Evolutionary conservation across 2,888 invertebrate genomes (phyloP), one percentile per base, ranked within the genome.

Genomic region (Synanthedon myopaeformis): DNA sequence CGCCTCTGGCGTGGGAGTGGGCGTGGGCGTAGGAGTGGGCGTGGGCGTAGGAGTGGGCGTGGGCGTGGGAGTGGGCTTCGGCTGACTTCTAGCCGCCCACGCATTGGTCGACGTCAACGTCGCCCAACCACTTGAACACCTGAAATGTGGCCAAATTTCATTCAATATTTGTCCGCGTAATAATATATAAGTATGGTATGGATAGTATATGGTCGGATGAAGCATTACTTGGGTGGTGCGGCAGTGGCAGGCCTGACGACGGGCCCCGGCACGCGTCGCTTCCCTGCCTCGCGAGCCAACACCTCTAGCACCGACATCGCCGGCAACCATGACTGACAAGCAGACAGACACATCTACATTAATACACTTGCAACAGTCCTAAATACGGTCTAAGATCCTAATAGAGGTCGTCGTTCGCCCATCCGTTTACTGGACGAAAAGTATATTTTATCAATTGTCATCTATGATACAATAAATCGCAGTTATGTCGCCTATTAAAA

Each of bases 301-400:
- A 95, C 90, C 71, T 96, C 94, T 70, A 95, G 82, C 61, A 97
- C 89, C 72, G 95, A 95, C 76, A 95, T 92, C 60, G 94, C 93
- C 0, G 97, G 97, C 65, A 96, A 81, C 96, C 96, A 97, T 58
- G 96, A 95, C 91, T 95, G 82, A 6, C 55, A 52, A 14, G 2
- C 8, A 51, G 42, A 42, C 42, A 14, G 35, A 35, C 35, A 35
- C 10, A 35, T 35, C 23, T 35, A 35, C 35, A 35, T 35, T 35
- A 35, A 35, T 35, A 35, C 35, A 35, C 35, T 35, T 35, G 35
- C 35, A 28, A 28, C 8, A 28, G 28, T 8, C 28, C 28, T 28
- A 1, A 6, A 5, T 8, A 35, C 23, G 3, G 23, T 23, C 23
- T 23, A 5, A 23, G 23, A 23, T 23, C 4, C 23, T 4, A 23